These are phyloP conservation scores for Botia kubotai DNA, from an alignment of 2,797 vertebrate species.

Conservation along the genomic window DNA sequence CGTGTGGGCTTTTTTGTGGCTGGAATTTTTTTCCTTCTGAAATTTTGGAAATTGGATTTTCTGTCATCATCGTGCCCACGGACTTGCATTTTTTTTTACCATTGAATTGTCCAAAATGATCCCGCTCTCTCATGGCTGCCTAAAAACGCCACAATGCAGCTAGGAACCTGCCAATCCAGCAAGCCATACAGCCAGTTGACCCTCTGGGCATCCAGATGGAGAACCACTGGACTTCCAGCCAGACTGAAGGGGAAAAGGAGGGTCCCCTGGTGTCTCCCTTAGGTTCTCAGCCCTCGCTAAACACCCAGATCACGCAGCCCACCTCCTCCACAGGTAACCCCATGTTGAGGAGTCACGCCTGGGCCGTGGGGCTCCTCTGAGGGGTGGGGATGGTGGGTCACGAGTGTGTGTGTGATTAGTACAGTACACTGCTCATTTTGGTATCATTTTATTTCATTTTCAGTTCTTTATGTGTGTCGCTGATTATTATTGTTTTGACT, in stretches of 20 bases:
- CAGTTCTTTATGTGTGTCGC: not conserved
- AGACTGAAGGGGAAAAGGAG: conserved; percentile 81
- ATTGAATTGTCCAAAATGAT: not conserved
- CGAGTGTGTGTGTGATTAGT: not conserved
- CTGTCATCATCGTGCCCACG: conserved; percentile 26
- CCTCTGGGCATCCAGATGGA: conserved; percentile 84
- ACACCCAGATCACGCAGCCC: conserved; percentile 75
- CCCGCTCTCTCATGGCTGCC: not conserved
- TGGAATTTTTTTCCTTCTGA: conserved; percentile 48
- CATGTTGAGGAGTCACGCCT: conserved; percentile 31
- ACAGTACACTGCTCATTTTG: not conserved
- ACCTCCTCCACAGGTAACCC: conserved; percentile 91
- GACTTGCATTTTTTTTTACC: not conserved
- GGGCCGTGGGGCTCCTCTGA: conserved; percentile 49
- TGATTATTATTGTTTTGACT: conserved; percentile 11
- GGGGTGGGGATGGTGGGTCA: conserved; percentile 36
- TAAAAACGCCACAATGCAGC: conserved; percentile 72
- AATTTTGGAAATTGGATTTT: conserved; percentile 47
- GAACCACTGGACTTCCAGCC: conserved; percentile 82
- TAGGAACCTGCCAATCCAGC: conserved; percentile 85
- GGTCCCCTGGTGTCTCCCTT: conserved; percentile 70
- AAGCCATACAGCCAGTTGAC: conserved; percentile 83
- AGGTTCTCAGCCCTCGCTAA: conserved; percentile 77
- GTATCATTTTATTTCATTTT: not conserved
- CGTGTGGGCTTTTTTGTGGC: conserved; percentile 18